Evolutionary conservation across 2,113 vertebrate species (phyloP).

Genomic region (Thamnaconus septentrionalis): DNA sequence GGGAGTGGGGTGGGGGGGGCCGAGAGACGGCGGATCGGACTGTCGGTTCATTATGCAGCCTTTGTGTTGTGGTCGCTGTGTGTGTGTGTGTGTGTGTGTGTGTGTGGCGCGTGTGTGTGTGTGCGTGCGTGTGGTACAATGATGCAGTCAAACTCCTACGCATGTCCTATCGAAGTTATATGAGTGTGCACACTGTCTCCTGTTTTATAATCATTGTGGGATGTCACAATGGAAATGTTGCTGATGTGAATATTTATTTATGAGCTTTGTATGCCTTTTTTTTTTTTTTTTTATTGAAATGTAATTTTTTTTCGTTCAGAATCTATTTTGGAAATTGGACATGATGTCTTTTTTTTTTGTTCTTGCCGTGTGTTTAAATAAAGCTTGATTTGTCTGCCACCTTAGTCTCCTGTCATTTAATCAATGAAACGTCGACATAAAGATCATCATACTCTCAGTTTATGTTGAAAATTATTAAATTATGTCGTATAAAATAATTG

Average conservation of each 20-base stretch:
- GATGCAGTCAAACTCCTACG: conserved; percentile 74
- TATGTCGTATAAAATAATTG: too few relatives aligned
- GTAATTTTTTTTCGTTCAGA: conserved; percentile 20
- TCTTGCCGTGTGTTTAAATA: conserved; percentile 71
- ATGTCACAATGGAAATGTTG: conserved; percentile 61
- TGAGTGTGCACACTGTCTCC: conserved; percentile 75
- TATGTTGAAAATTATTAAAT: too few relatives aligned
- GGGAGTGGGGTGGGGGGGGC: neutral
- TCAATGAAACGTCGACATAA: neutral
- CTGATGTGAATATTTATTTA: conserved; percentile 79
- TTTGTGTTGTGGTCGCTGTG: conserved; percentile 68
- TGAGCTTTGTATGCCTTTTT: conserved; percentile 11
- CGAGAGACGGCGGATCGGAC: conserved; percentile 22
- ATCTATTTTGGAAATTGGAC: too few relatives aligned
- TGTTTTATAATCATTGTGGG: conserved; percentile 79
- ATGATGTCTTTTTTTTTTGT: neutral
- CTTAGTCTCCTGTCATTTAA: conserved; percentile 14
- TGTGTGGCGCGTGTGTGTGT: too few relatives aligned
- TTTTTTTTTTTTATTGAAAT: conserved; percentile 53
- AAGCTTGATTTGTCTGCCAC: conserved; percentile 74
- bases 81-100: too few relatives aligned
- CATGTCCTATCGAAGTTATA: conserved; percentile 76
- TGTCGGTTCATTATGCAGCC: conserved; percentile 70
- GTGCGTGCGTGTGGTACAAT: conserved; percentile 65
- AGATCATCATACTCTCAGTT: too few relatives aligned